Evolutionary conservation across 2,113 vertebrate genomes (phyloP).

Genomic region (Pseudopodoces humilis): DNA sequence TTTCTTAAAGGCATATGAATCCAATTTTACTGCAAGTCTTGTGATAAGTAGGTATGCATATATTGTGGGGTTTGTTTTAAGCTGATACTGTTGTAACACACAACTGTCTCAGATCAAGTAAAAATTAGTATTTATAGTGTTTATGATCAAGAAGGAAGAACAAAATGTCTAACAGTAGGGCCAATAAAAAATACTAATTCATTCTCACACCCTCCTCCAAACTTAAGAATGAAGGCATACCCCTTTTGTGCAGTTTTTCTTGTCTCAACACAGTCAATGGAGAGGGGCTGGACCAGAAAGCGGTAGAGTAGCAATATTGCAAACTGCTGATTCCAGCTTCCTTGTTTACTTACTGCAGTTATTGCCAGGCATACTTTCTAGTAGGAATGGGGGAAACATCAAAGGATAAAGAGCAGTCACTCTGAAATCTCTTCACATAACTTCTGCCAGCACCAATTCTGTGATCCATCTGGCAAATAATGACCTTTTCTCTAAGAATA

Average conservation of each 20-base stretch:
- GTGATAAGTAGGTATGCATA: not conserved
- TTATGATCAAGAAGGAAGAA: not conserved
- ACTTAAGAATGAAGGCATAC: not conserved
- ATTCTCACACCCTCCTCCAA: not conserved
- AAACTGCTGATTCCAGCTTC: not conserved
- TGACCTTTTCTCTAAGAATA: not conserved
- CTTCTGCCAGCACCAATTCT: not conserved
- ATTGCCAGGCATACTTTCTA: not conserved
- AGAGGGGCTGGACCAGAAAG: not conserved
- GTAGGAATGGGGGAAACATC: not conserved
- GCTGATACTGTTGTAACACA: not conserved
- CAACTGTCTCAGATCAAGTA: not conserved
- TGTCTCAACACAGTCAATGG: not conserved
- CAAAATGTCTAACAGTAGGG: not conserved
- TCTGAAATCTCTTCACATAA: not conserved
- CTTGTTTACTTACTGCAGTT: not conserved
- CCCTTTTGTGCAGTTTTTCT: not conserved
- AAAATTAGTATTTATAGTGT: not conserved
- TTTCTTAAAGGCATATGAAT: not conserved
- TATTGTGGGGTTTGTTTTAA: not conserved
- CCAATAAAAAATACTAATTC: not conserved
- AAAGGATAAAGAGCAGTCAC: not conserved
- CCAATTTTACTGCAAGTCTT: not conserved
- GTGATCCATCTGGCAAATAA: rapidly evolving
- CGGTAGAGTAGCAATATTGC: not conserved